Base-by-base conservation (phyloP, 92 coral and sea anemone species). In the Epizoanthus rinbou region DNA sequence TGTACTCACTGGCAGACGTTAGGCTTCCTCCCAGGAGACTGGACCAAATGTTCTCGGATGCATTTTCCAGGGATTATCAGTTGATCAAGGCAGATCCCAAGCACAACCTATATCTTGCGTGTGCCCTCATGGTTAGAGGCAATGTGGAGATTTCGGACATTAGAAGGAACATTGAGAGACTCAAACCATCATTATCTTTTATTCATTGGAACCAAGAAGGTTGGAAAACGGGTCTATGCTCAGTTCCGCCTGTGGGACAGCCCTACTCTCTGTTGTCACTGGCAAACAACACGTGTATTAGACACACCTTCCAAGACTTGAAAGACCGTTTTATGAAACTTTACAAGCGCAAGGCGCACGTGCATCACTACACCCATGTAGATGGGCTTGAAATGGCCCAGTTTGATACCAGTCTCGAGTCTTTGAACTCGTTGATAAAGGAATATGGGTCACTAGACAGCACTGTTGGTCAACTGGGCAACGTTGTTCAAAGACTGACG, bases 131-230 rank as follows among this genome's bases (percentile, higher is more conserved):
- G 67, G 89, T 97, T 6, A 73, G 99, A 45, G 99, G 99, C 13
- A 97, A 90, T 65, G 99, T 94, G 18, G 97, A 97, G 79, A 86
- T 97, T 19, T 97, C 99, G 14, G 99, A 97, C 62, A 93, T 97
- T 31, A 79, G 97, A 57, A 88, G 99, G 80, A 97, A 97, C 73
- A 97, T 97, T 35, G 99, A 93, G 76, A 90, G 98, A 79, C 87
- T 97, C 22, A 97, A 92, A 75, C 96, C 99, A 1, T 92, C 92
- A 16, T 58, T 97, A 39, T 91, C 92, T 59, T 97, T 97, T 52
- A 97, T 97, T 50, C 94, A 97, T 80, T 97, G 99, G 99, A 97
- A 97, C 79, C 98, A 92, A 58, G 98, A 95, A 53, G 99, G 99
- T 14, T 97, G 99, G 99, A 97, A 97, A 64, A 97, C 98, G 15